These are phyloP conservation scores for Tor tambroides DNA, from an alignment of 2,113 vertebrate genomes.

Conservation along the genomic window DNA sequence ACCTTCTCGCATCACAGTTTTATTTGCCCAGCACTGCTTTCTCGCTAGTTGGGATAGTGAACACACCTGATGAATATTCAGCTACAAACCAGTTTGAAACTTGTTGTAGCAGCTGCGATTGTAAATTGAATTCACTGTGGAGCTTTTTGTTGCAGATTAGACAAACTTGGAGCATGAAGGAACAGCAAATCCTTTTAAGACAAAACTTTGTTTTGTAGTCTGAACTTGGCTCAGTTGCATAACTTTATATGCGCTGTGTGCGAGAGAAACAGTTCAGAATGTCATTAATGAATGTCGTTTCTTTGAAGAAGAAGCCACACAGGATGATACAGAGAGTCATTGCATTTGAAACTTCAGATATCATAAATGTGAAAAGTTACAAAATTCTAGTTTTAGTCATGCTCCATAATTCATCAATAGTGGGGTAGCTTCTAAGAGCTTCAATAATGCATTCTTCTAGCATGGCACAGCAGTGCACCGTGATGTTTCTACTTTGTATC, in stretches of 20 bases:
- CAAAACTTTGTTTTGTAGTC: conserved; percentile 2
- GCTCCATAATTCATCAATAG: conserved; percentile 48
- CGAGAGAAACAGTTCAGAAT: conserved; percentile 11
- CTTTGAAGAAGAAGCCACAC: conserved; percentile 24
- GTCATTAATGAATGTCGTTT: conserved; percentile 15
- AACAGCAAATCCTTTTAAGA: not conserved
- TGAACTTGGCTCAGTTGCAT: not conserved
- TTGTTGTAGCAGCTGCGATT: not conserved
- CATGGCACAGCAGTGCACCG: not conserved
- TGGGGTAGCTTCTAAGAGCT: conserved; percentile 29
- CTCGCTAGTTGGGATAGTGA: not conserved
- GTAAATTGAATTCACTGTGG: not conserved
- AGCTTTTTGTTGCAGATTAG: not conserved
- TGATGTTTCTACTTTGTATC: conserved; percentile 36
- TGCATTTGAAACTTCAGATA: conserved; percentile 17
- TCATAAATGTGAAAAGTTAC: conserved; percentile 41
- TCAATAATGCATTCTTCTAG: conserved; percentile 49
- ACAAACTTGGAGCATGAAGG: not conserved
- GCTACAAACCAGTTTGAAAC: not conserved
- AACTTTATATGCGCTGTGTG: not conserved
- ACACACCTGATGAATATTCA: not conserved
- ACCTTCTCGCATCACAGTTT: not conserved
- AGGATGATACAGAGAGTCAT: conserved; percentile 4
- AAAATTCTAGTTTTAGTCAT: conserved; percentile 43
- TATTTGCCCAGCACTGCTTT: not conserved